phyloP scores from a whole-genome alignment of 2,888 invertebrate species.

The Fabriciana adippe region DNA sequence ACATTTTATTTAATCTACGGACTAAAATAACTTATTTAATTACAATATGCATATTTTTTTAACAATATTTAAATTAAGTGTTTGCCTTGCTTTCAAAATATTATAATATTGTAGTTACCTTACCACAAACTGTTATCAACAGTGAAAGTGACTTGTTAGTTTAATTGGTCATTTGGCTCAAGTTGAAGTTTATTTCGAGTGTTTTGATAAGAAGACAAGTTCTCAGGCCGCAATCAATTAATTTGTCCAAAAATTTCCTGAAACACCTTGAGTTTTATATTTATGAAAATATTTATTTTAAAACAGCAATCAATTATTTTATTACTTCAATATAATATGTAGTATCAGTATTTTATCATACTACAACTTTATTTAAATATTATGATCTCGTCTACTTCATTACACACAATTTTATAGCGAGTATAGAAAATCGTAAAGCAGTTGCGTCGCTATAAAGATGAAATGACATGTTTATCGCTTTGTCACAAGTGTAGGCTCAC shows the following conservation, averaged over 20 bases:
- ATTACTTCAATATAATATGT: conserved; percentile 5
- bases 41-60: not conserved
- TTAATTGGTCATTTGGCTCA: conserved; percentile 68
- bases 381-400: too few relatives aligned
- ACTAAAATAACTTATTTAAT: too few relatives aligned
- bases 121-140: conserved; percentile 52
- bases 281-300: too few relatives aligned
- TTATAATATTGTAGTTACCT: conserved; percentile 49
- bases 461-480: conserved; percentile 55
- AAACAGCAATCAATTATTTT: too few relatives aligned
- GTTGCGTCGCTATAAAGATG: conserved; percentile 45
- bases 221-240: conserved; percentile 19
- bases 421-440: conserved; percentile 30
- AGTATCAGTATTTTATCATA: conserved; percentile 35
- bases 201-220: conserved; percentile 44
- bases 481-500: conserved; percentile 36
- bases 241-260: not conserved
- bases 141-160: conserved; percentile 78
- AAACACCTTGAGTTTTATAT: not conserved
- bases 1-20: too few relatives aligned
- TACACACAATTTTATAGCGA: too few relatives aligned
- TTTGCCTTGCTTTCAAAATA: conserved; percentile 25
- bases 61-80: not conserved
- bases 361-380: too few relatives aligned
- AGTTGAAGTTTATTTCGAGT: conserved; percentile 53